Base-by-base conservation (phyloP, 30 jellyfish, hydroid and myxozoan species). In the Aurelia sp. region DNA sequence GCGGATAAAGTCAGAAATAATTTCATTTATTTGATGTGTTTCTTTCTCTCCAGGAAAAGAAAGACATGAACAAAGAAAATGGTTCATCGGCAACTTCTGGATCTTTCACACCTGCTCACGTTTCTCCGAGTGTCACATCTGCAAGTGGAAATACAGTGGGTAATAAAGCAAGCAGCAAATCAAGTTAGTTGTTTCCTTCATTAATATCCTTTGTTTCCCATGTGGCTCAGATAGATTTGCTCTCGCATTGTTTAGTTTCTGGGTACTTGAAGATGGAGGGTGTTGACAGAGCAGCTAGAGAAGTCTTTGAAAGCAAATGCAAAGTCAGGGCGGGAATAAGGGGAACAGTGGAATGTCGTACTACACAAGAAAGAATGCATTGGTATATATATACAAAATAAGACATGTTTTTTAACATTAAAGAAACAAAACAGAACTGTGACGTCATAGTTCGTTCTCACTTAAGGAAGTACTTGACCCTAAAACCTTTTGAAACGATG, bases 61-160 rank as follows among this genome's bases (percentile, higher is more conserved):
- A 89, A 70, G 94, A 85, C 27, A 71, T 78, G 2, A 52, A 52
- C 13, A 82, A 90, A 21, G 97, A 85, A 27, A 81, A 65, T 47
- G 86, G 91, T 20, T 79, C 69, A 33, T 88, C 83, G 1, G 92
- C 74, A 51, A 65, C 83, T 13, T 68, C 94, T 6, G 99, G 97
- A 3, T 84, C 97, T n/a, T 94, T 94, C 52, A 94, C 99, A 21
- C 99, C 99, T 1, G 86, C 96, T 48, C 96, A 89, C 60, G 84
- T 55, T 51, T 74, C 96, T 19, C 97, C 96, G 17, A 84, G 31
- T 53, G 82, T 79, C 62, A 48, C 61, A 41, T 18, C 62, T 63
- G 88, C 94, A 0, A 21, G 61, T 20, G 69, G 79, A 70, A 69
- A 76, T 40, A 87, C 71, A 31, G 9, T 66, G 44, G 18, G 81